These are phyloP conservation scores for Lateolabrax maculatus DNA, from an alignment of 2,797 vertebrate genomes.

Conservation along the genomic window DNA sequence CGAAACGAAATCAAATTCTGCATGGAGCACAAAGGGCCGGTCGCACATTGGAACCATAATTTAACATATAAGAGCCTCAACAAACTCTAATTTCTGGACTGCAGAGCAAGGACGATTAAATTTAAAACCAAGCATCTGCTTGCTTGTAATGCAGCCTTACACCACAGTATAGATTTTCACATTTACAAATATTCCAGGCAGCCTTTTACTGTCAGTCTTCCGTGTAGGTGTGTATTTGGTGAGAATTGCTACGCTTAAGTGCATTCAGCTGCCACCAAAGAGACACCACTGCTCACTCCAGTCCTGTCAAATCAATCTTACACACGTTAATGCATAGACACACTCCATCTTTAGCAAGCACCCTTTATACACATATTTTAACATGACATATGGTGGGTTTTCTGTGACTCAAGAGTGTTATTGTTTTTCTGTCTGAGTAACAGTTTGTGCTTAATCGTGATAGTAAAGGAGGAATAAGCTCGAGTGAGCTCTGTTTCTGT, in stretches of 20 bases:
- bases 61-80: not conserved
- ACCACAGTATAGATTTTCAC: not conserved
- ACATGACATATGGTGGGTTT: not conserved
- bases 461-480: not conserved
- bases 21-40: not conserved
- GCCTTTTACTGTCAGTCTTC: not conserved
- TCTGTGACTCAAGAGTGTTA: not conserved
- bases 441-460: not conserved
- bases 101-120: not conserved
- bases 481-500: constrained; percentile 7
- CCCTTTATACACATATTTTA: not conserved
- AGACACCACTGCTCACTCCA: not conserved
- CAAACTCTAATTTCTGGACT: not conserved
- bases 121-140: not conserved
- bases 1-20: not conserved
- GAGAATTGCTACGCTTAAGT: constrained; percentile 13
- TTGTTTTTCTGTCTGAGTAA: not conserved
- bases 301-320: constrained; percentile 5
- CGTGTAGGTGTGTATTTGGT: constrained; percentile 15
- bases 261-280: constrained; percentile 12
- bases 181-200: not conserved
- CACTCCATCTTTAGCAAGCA: not conserved
- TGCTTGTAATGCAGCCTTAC: not conserved
- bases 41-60: not conserved
- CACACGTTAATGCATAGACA: not conserved